Percentiles rank a stretch among this genome's conserved stretches.
Conservation (phyloP, 1,140 invertebrate species). For the Holcopasites calliopsidis region DNA sequence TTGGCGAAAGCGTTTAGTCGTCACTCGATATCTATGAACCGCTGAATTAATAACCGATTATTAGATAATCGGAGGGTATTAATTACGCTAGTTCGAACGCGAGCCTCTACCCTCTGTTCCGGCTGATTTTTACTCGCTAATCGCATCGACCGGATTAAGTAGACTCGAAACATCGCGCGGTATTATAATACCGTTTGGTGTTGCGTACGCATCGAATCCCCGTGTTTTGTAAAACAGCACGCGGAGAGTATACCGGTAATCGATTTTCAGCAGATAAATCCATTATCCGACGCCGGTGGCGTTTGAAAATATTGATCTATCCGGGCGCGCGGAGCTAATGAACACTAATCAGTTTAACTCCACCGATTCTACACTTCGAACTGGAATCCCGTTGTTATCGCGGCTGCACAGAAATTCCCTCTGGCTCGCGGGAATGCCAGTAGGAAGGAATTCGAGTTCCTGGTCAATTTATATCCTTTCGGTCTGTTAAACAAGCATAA, state of each 20-base stretch:
- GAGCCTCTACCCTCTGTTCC: neutral
- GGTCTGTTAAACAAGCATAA: no score
- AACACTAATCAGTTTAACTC: conserved; percentile 28
- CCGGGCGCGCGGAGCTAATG: conserved; percentile 4
- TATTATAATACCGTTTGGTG: conserved; percentile 19
- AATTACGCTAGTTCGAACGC: neutral
- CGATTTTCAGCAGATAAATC: conserved; percentile 34
- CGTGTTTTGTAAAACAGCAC: conserved; percentile 10
- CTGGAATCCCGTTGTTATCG: neutral
- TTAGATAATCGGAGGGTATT: neutral
- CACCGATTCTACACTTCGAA: neutral
- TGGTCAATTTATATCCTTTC: no score
- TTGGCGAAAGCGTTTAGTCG: neutral
- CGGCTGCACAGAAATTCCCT: neutral
- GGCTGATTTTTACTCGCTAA: conserved; percentile 22
- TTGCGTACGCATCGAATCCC: neutral
- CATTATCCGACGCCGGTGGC: neutral
- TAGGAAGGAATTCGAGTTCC: neutral
- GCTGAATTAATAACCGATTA: conserved; percentile 20
- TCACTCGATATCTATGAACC: neutral
- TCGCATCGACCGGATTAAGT: conserved; percentile 21
- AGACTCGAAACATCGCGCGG: conserved; percentile 5
- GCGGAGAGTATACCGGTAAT: conserved; percentile 12
- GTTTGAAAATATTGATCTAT: conserved; percentile 36
- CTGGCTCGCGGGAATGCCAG: neutral